Evolutionary conservation across 1,140 invertebrate genomes (phyloP).

Genomic region (Hylaeus volcanicus): DNA sequence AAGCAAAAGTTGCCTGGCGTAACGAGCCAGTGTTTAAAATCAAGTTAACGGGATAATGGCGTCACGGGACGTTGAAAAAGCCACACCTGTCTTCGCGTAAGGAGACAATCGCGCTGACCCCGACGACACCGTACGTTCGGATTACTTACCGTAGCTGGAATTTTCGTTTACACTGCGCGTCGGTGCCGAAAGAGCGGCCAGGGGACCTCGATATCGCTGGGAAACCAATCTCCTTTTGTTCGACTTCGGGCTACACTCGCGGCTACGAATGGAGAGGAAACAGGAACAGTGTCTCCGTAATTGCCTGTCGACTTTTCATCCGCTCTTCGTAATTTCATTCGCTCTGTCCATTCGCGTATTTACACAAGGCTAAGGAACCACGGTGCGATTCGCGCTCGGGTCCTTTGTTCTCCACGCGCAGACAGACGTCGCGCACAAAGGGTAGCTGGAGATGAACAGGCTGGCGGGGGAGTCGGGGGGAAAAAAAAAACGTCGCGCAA

Average conservation of each 20-base stretch:
- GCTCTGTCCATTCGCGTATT: neutral
- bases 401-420: neutral
- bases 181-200: neutral
- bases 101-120: no score
- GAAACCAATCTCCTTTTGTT: neutral
- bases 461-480: neutral
- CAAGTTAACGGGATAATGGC: no score
- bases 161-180: neutral
- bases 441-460: neutral
- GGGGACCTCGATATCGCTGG: neutral
- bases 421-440: neutral
- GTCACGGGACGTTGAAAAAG: no score
- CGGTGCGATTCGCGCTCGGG: neutral
- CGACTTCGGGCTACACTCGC: no score
- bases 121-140: neutral
- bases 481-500: constrained; percentile 18
- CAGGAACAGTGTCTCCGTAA: neutral
- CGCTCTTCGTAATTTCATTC: constrained; percentile 22
- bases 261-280: neutral
- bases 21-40: no score
- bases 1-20: no score
- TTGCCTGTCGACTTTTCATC: neutral
- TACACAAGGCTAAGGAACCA: constrained; percentile 6
- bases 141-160: no score
- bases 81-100: no score